Base-by-base conservation (phyloP, 2,888 invertebrate genomes). In the Cephalotes varians region DNA sequence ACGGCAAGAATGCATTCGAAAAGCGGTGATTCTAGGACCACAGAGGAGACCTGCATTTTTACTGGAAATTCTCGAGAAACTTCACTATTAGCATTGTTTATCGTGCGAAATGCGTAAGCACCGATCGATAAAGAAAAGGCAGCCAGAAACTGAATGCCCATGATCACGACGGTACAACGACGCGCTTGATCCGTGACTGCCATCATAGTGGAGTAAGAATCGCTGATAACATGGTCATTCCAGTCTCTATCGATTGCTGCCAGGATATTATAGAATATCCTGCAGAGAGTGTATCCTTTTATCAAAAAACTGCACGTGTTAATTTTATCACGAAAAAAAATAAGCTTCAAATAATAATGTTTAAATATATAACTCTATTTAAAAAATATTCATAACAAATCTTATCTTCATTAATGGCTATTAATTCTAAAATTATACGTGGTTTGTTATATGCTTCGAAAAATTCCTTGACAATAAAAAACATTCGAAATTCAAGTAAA, bases 241-340 rank as follows among this genome's bases (percentile, higher is more conserved):
- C 81, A 89, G 34, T 85, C 84, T 47, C 71, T 28, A 56, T n/a
- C 25, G n/a, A 84, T 81, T 54, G 69, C 49, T 18, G 28, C 12
- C 18, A 88, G 21, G 6, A 88, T 79, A 60, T 79, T 56, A 15
- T 34, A 25, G 12, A 88, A 74, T 56, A 72, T 15, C 44, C 89
- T 87, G 54, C 1, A 82, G 47, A 81, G 44, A 51, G 25, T 34
- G 34, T 2, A 47, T 58, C 7, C 15, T 58, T n/a, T 73, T 31
- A 44, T 54, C 4, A 12, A n/a, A 44, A 44, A 25, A 34, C 18
- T 54, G 21, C 2, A 37, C 15, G 7, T 3, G 12, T 72, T 44
- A 25, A 28, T 25, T 28, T 18, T 34, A 69, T 34, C 12, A 18
- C 1, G 5, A 6, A 34, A 37, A 25, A 28, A 4, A 54, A 67